These are phyloP conservation scores for Tribolium freemani DNA, from an alignment of 2,888 invertebrate species.

Conservation along the genomic window DNA sequence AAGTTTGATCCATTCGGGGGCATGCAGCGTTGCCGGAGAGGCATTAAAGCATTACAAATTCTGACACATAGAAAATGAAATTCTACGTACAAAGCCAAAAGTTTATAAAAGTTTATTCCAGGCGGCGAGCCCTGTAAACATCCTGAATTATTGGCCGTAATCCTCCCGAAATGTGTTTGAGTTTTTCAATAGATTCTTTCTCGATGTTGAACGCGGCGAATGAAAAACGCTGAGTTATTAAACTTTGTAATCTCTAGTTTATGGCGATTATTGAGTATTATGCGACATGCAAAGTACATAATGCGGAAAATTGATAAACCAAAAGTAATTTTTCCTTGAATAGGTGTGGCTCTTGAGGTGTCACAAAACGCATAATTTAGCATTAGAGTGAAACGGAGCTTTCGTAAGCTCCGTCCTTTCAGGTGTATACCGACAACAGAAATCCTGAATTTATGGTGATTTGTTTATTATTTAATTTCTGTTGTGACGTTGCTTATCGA, in stretches of 20 bases:
- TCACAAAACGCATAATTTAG: slow-evolving; percentile 10
- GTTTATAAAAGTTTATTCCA: slow-evolving; percentile 47
- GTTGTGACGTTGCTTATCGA: not conserved
- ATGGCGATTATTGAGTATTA: slow-evolving; percentile 41
- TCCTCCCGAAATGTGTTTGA: slow-evolving; percentile 48
- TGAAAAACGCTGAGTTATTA: slow-evolving; percentile 40
- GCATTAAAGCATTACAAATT: slow-evolving; percentile 53
- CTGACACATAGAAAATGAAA: slow-evolving; percentile 53
- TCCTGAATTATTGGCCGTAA: slow-evolving; percentile 53
- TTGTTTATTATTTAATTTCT: not conserved
- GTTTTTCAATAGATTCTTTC: slow-evolving; percentile 47
- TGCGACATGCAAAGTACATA: slow-evolving; percentile 27
- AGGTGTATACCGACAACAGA: not conserved
- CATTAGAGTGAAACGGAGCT: not conserved
- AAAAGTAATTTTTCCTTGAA: slow-evolving; percentile 4
- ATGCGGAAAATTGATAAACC: slow-evolving; percentile 40
- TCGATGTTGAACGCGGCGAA: slow-evolving; percentile 14
- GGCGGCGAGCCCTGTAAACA: slow-evolving; percentile 48
- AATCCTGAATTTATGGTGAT: not conserved
- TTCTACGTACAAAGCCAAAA: slow-evolving; percentile 49
- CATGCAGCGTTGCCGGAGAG: slow-evolving; percentile 43
- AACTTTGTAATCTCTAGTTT: slow-evolving; percentile 42
- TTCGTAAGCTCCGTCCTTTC: not conserved
- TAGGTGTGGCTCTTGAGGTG: not conserved
- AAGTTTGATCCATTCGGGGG: slow-evolving; percentile 41